Conservation (phyloP, 2,888 invertebrate species). For the Herminia tarsipennalis region DNA sequence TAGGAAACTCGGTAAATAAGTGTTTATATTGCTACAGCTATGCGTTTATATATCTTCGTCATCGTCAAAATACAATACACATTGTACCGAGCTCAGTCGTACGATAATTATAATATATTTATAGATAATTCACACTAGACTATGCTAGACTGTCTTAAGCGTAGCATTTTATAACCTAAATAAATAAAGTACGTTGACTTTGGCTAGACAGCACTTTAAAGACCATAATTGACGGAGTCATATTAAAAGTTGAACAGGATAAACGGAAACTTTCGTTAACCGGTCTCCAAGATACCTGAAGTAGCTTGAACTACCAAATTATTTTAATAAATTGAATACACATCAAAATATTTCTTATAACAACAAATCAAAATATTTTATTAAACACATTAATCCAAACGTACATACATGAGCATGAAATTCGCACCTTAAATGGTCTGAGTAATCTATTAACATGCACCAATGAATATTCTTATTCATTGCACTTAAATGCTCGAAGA, state of each 20-base stretch:
- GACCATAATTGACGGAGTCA: too few species aligned
- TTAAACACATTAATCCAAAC: constrained; percentile 1
- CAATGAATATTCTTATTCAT: constrained; percentile 2
- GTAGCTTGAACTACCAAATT: too few species aligned
- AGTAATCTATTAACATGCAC: constrained; percentile 7
- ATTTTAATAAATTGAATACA: neutral
- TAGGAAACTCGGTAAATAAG: neutral
- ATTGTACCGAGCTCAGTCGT: too few species aligned
- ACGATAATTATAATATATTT: too few species aligned
- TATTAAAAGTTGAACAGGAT: too few species aligned
- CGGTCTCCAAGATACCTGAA: too few species aligned
- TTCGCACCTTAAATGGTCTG: neutral
- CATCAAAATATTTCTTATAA: neutral
- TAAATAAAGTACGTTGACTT: too few species aligned
- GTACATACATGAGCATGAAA: constrained; percentile 2
- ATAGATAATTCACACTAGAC: too few species aligned
- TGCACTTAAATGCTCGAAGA: constrained; percentile 16
- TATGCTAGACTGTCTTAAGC: too few species aligned
- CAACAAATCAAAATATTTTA: neutral
- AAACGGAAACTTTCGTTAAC: too few species aligned
- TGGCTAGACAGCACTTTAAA: too few species aligned
- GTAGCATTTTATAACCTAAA: too few species aligned
- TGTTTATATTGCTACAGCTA: neutral
- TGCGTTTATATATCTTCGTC: neutral
- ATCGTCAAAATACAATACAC: neutral